Base-by-base conservation (phyloP, 2,797 vertebrate species). In the Tapirus indicus region DNA sequence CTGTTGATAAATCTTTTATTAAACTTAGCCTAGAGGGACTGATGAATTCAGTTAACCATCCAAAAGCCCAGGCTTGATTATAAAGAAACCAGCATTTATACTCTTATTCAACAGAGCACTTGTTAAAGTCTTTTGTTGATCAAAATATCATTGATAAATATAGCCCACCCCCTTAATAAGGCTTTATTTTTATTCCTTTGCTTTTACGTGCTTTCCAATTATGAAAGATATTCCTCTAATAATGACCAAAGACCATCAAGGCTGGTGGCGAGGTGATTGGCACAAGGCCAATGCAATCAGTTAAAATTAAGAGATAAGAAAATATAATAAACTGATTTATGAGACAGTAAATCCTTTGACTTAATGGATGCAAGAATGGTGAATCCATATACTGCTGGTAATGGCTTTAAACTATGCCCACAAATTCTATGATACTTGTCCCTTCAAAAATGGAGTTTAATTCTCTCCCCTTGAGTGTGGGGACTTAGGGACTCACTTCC, bases 1-100 rank as follows among this genome's bases (percentile, higher is more conserved):
- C 23, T 92, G 20, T 58, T 89, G 54, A 90, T 69, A 47, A 87
- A 41, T 60, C 27, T 84, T 69, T 82, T 87, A 64, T 95, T 74
- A 90, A 87, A 90, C 27, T 83, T 83, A 87, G 20, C 21, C 13
- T 58, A 58, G 32, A 80, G 69, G 58, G 32, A 90, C 68, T 82
- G 62, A 71, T 13, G 47, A 44, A 75, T 79, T 71, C 6, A 72
- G 18, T 54, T 64, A 91, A 77, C 13, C 13, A 21, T 83, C 32
- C 66, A n/a, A 66, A 79, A 96, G 11, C 0, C 13, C 47, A 5
- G 16, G n/a, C 1, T 94, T 64, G 32, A 25, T 66, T 56, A 7
- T 72, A 44, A 88, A 72, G 38, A 96, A 93, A 68, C 9, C 32
- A 88, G 35, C n/a, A 32, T 35, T 93, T 85, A 35, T 21, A 88